Base-by-base conservation (phyloP, 2,888 invertebrate species). In the Aromia moschata region DNA sequence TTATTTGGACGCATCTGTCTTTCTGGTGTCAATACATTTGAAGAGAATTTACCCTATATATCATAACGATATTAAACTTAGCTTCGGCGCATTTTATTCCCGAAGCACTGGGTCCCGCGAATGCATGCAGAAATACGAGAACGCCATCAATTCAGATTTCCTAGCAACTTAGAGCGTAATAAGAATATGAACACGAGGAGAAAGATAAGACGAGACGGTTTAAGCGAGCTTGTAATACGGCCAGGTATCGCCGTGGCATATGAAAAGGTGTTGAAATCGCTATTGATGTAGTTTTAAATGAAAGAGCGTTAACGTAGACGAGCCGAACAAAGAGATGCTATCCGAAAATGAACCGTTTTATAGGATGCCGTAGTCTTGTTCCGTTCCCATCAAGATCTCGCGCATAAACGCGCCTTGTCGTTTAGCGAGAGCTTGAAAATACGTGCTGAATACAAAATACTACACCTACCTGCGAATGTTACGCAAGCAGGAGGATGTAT, bases 231-330 rank as follows among this genome's bases (percentile, higher is more conserved):
- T 53, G 62, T 58, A 60, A 62, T 57, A 51, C 58, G 58, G 60
- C 60, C 54, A 49, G 51, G 57, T 58, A 43, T 55, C 36, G 56
- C 44, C 15, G 47, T 41, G 44, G 62, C 60, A 64, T 68, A 68
- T 73, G 70, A 72, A 72, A 72, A 74, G 73, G 75, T 75, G 75
- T 74, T 70, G 70, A 74, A 75, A 75, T 75, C 74, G 72, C 72
- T 70, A 67, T 71, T 71, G 74, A 74, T 72, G 72, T 73, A 68
- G 72, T 68, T 67, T 67, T 70, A 70, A 72, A 74, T 72, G 73
- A 70, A 70, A 64, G 70, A 70, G 62, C 61, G 66, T 68, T 67
- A 70, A n/a, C 64, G 68, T 68, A 60, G 65, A 62, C n/a, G 59
- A 64, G 60, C 56, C 57, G 67, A 69, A 72, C 69, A 72, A 72